A percentile compares a stretch with the other conserved stretches of the same genome.
These are phyloP conservation scores for Gulo gulo DNA, from an alignment of 2,113 vertebrate species.

Conservation along the genomic window DNA sequence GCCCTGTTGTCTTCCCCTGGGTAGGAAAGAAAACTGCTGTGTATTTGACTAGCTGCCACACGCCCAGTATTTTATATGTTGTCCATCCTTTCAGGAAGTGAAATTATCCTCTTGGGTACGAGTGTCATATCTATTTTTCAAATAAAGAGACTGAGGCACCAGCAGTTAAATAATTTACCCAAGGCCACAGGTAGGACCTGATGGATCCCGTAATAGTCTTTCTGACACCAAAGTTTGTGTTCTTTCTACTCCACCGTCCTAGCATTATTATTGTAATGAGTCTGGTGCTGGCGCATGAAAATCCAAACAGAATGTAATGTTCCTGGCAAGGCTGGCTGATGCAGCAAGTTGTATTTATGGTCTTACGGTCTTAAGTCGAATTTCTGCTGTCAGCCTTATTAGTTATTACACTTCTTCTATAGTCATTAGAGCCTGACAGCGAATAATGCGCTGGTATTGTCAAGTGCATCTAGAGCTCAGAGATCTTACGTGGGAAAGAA, in stretches of 20 bases:
- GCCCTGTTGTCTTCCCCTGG: not conserved
- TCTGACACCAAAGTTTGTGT: not conserved
- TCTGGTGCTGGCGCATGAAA: not conserved
- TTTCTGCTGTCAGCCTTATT: conserved; percentile 25
- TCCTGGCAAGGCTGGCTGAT: not conserved
- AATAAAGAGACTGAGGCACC: not conserved
- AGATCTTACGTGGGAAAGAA: not conserved
- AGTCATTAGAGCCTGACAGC: not conserved
- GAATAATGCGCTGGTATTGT: not conserved
- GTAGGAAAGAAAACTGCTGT: not conserved
- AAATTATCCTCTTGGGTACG: not conserved
- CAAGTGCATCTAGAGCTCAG: not conserved
- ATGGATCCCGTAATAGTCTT: not conserved
- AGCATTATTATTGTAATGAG: not conserved
- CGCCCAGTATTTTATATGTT: not conserved
- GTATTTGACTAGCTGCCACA: not conserved
- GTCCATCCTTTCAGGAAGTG: not conserved
- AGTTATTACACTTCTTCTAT: not conserved
- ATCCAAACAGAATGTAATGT: not conserved
- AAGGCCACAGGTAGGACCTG: not conserved
- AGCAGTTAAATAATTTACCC: not conserved
- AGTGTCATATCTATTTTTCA: not conserved
- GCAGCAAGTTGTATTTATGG: conserved; percentile 20
- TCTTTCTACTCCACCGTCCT: not conserved
- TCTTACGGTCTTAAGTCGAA: not conserved